Base-by-base conservation (phyloP, 2,797 vertebrate species). In the Coracias cyanogaster region DNA sequence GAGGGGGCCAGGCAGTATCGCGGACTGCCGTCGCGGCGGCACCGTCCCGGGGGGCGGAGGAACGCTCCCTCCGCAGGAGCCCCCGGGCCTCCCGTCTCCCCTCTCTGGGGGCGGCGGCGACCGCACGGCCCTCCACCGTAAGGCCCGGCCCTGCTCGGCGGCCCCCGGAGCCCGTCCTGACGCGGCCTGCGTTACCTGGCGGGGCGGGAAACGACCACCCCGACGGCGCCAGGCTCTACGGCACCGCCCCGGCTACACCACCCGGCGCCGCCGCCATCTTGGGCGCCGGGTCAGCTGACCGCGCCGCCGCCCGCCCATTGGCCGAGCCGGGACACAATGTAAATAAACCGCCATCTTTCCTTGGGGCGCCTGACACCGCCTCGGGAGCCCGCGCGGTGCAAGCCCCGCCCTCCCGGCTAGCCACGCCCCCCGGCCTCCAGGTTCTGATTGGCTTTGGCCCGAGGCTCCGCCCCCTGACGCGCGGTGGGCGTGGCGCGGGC, bases 271-370 rank as follows among this genome's bases (percentile, higher is more conserved):
- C 48, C 48, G 33, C 66, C 66, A 70, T 51, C 48, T 97, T 98
- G 96, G 55, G 84, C 71, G 1, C 20, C 17, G 31, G 35, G 92
- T 98, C 97, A 98, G 94, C 96, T 97, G 97, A 97, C 65, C 76
- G 29, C 39, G 41, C 48, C n/a, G 79, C 0, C 52, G 18, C 4
- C 22, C 69, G 55, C 81, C 76, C 65, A 97, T 97, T 71, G 67
- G 67, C 35, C 28, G 46, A 29, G 67, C 20, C 12, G 28, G 29
- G 51, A 21, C 69, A 24, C 20, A 25, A 25, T 71, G 51, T 55
- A 41, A 71, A n/a, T 24, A 55, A 41, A n/a, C 37, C 51, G 37
- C 69, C 69, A 55, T 55, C 11, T 41, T 71, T 12, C 33, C 51
- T 21, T 3, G 13, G 66, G 66, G 48, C 48, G 26, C 48, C 48